Evolutionary conservation across 2,797 vertebrate genomes (phyloP), one percentile per base, ranked within the genome.

Genomic region (Ptychadena robeensis): DNA sequence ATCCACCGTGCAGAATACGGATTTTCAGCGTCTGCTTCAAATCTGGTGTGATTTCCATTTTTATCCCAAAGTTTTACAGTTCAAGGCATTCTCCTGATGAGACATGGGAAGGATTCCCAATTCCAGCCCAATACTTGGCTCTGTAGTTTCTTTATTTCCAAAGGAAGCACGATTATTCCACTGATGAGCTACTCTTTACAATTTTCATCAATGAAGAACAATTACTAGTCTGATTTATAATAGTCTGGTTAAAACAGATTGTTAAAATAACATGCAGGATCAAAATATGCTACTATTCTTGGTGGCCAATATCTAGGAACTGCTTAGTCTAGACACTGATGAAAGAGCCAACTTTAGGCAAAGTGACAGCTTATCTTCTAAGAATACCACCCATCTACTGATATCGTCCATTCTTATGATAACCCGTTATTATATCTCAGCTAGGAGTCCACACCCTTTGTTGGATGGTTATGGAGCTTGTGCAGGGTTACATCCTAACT

Each of bases 11-110:
- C 87, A 87, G 89, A 88, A 89, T 53, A 89, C 87, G 86, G 80
- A 87, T 88, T 82, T 85, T 30, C 81, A 87, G 87, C 10, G 83
- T 87, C 89, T 88, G 81, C 88, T 90, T 86, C 88, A 88, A 90
- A 90, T 86, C 85, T 90, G 88, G 91, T 87, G 88, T 88, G 86
- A 88, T 92, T 90, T 90, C 88, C 87, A 90, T 86, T 87, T 90
- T 87, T 88, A 88, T 79, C 86, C 86, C 86, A 73, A 74, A 61
- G 25, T 34, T 74, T 74, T 25, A 37, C 30, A 27, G 9, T 61
- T 31, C 22, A 32, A 76, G n/a, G 34, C 28, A 12, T 76, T 65
- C 65, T 76, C 35, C 27, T 44, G 64, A 35, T 35, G 37, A 15
- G 35, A 75, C 32, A 30, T 40, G 25, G 73, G n/a, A 75, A 63